Evolutionary conservation across 2,113 vertebrate species (phyloP), one percentile per base, ranked within the genome.

Genomic region (Oreochromis aureus): DNA sequence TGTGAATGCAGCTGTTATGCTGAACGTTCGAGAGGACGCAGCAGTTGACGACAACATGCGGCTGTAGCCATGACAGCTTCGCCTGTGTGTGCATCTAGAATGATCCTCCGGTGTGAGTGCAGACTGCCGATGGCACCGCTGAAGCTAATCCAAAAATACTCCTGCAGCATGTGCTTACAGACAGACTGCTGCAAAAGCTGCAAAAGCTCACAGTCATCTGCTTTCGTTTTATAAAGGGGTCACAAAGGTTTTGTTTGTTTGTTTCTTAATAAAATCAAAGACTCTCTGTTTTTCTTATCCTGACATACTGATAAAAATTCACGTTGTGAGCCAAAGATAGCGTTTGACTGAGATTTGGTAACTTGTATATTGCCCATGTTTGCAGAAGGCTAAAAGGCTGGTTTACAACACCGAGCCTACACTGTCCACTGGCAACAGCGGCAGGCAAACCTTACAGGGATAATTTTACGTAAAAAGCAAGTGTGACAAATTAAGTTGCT

Each of bases 11-110:
- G 12, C 11, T 27, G 22, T 44, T 71, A 44, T 48, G 24, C 9
- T 56, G 81, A 27, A 8, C 6, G 15, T 55, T 79, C 10, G 16
- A 86, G 36, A 63, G 8, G 18, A 54, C 10, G 63, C 73, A 36
- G 63, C 54, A 87, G 30, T 41, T 80, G 51, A 59, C 19, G 39
- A 39, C 66, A 82, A 81, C 63, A 32, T 91, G 69, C 87, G 80
- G 79, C 84, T 78, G 89, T 88, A 81, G 87, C 83, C 89, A 93
- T 89, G 87, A 86, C 88, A 88, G 89, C 82, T 19, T 85, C 56
- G 9, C 69, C 76, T 16, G 9, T 30, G 46, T 80, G 93, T 92
- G 93, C 90, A 80, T 91, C 93, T 82, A 84, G 90, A 94, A 93
- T 9, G 86, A 90, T 94, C 94, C 73, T 94, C 92, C 89, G 89